Conservation (phyloP, 2,797 vertebrate species). For the Megalops cyprinoides region DNA sequence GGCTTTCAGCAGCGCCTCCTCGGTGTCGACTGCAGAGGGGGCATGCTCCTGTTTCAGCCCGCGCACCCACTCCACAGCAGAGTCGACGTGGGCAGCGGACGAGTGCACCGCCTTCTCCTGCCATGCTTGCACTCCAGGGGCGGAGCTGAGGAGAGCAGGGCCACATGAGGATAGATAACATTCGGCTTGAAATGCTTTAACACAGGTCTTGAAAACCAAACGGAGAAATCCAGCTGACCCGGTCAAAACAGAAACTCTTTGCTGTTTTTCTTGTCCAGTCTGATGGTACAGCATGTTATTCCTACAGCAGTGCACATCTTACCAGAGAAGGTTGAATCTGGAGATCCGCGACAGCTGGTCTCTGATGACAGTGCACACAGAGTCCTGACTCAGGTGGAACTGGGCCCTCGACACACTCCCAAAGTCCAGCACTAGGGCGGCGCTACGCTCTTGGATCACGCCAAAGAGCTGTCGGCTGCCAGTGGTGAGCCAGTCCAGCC, state of each 20-base stretch:
- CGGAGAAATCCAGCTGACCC: neutral
- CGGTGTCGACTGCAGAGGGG: slow-evolving; percentile 41
- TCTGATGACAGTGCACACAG: slow-evolving; percentile 68
- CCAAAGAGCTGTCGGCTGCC: slow-evolving; percentile 77
- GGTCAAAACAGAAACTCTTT: neutral
- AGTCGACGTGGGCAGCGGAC: slow-evolving; percentile 55
- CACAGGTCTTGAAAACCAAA: neutral
- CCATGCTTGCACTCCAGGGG: slow-evolving; percentile 65
- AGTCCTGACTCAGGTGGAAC: slow-evolving; percentile 63
- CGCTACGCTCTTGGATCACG: slow-evolving; percentile 72
- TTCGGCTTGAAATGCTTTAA: neutral
- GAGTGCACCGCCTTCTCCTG: slow-evolving; percentile 57
- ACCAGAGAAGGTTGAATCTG: slow-evolving; percentile 78
- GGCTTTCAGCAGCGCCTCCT: slow-evolving; percentile 70
- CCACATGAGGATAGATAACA: neutral
- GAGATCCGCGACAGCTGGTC: slow-evolving; percentile 72
- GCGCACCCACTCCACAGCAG: slow-evolving; percentile 71
- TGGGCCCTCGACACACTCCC: slow-evolving; percentile 51
- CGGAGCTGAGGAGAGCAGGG: slow-evolving; percentile 59
- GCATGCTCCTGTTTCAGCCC: slow-evolving; percentile 53
- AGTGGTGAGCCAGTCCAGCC: slow-evolving; percentile 77
- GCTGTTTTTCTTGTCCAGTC: too few relatives aligned
- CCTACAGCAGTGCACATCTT: slow-evolving; percentile 47
- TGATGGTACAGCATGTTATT: neutral
- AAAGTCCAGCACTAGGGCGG: slow-evolving; percentile 72